Evolutionary conservation across 2,888 invertebrate genomes (phyloP).

Genomic region (Plutella xylostella): DNA sequence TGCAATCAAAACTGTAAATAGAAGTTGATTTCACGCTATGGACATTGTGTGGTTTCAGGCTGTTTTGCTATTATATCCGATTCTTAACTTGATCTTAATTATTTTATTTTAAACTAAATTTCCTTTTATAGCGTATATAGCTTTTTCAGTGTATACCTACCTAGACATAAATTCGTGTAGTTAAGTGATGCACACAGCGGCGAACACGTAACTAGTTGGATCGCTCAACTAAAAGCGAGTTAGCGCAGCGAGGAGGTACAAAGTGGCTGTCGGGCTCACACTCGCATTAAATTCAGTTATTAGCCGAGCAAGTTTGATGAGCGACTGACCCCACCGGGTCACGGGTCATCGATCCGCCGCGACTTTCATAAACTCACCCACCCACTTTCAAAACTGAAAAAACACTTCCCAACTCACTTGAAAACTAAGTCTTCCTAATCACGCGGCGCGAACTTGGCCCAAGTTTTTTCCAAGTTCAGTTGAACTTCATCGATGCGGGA

Average conservation of each 20-base stretch:
- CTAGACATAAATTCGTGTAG: no score
- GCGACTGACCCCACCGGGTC: constrained; percentile 51
- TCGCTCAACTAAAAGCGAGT: constrained; percentile 3
- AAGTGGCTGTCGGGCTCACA: constrained; percentile 37
- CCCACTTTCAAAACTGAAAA: constrained; percentile 69
- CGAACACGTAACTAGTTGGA: no score
- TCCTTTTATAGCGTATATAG: no score
- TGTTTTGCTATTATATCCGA: no score
- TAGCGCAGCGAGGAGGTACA: constrained; percentile 14
- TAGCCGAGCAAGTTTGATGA: constrained; percentile 61
- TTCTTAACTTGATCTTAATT: no score
- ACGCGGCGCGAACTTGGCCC: constrained; percentile 59
- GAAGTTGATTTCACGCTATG: no score
- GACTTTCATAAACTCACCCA: constrained; percentile 69
- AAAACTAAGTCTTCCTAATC: constrained; percentile 70
- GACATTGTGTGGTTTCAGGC: no score
- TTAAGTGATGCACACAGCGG: no score
- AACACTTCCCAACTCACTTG: constrained; percentile 64
- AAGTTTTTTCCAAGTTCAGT: constrained; percentile 68
- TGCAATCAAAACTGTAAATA: no score
- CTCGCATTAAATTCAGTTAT: constrained; percentile 62
- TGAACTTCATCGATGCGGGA: constrained; percentile 66
- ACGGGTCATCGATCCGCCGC: constrained; percentile 60
- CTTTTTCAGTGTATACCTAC: no score
- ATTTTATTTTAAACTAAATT: no score